These are phyloP conservation scores for Conus ventricosus DNA, from an alignment of 1,140 invertebrate genomes.

Conservation along the genomic window DNA sequence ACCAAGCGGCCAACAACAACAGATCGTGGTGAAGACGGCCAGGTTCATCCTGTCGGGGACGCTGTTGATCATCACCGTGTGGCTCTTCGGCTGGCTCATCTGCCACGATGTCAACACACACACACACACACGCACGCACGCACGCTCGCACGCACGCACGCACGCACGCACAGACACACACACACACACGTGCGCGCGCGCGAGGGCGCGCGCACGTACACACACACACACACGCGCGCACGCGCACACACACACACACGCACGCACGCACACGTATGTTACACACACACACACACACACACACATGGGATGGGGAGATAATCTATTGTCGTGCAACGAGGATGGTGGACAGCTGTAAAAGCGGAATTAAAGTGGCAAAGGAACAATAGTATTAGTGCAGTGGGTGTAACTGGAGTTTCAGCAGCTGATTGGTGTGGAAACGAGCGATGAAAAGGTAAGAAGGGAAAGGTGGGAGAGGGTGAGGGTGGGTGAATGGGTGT, in stretches of 20 bases:
- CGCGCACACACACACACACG: neutral
- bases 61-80: constrained; percentile 24
- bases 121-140: neutral
- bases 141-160: neutral
- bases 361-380: no score
- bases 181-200: neutral
- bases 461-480: no score
- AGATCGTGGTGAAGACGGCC: constrained; percentile 51
- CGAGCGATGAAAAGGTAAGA: no score
- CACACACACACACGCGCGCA: neutral
- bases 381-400: no score
- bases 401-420: no score
- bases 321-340: no score
- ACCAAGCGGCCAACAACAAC: constrained; percentile 51
- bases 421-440: no score
- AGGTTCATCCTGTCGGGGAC: constrained; percentile 45
- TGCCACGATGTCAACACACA: neutral
- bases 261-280: no score
- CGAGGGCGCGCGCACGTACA: neutral
- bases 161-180: neutral
- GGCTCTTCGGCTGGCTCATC: constrained; percentile 19
- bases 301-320: no score
- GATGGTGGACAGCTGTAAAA: no score
- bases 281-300: no score
- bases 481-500: no score